Conservation (phyloP, 2,888 invertebrate species). For the Eupithecia subfuscata region DNA sequence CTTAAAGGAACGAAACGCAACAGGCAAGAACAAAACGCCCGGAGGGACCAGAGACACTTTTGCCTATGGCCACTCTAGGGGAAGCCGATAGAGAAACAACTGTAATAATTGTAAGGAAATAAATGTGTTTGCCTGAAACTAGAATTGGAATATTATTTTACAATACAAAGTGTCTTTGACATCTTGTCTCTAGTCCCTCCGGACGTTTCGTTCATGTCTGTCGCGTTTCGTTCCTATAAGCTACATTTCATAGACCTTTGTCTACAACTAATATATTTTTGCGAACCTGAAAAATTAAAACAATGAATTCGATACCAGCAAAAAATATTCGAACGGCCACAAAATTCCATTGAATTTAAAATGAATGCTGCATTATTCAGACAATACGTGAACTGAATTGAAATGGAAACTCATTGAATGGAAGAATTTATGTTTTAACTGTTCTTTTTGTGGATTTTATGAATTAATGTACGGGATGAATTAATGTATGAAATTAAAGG, state of each 20-base stretch:
- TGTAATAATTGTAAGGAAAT: too few species aligned
- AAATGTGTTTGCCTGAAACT: too few species aligned
- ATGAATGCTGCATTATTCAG: conserved; percentile 39
- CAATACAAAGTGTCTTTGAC: too few species aligned
- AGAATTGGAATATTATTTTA: too few species aligned
- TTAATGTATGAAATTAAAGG: background rate
- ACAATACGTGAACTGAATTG: conserved; percentile 33
- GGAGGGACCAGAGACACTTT: too few species aligned
- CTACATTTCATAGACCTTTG: background rate
- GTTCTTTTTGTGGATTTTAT: conserved; percentile 19
- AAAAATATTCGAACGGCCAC: conserved; percentile 25
- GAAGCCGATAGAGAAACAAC: too few species aligned
- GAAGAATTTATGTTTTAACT: conserved; percentile 18
- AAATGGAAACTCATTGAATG: conserved; percentile 36
- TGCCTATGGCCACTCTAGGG: too few species aligned
- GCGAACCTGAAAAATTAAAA: background rate
- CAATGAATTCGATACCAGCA: conserved; percentile 8
- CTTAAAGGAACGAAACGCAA: too few species aligned
- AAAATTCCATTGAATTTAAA: conserved; percentile 41
- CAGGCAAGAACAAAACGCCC: too few species aligned
- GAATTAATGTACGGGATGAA: background rate
- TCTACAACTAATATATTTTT: background rate
- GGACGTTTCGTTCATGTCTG: too few species aligned
- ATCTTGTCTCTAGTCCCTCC: too few species aligned
- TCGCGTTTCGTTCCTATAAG: too few species aligned